Evolutionary conservation across 2,113 vertebrate genomes (phyloP), one percentile per base, ranked within the genome.

Genomic region (Progne subis): DNA sequence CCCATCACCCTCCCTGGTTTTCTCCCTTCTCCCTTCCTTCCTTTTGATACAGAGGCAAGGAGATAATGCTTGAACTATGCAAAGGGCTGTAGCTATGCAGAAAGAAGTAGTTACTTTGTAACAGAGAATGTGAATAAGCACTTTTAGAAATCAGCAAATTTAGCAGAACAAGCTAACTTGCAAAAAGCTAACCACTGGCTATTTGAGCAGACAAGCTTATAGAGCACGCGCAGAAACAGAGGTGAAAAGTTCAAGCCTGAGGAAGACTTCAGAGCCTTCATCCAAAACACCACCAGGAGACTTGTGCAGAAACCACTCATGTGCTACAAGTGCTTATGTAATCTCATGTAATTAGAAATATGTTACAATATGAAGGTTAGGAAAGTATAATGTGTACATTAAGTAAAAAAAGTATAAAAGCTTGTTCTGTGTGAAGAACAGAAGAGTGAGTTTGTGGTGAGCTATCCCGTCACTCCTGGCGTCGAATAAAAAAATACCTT

Each of bases 241-340:
- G 32, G 61, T 55, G 61, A 55, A 55, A 80, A 55, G 32, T 80
- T 80, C 61, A 80, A 18, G 9, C 19, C 32, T 0, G 9, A 46
- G 49, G 61, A 65, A 65, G 77, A 55, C 16, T 80, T 14, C 9
- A 11, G 32, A 24, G 49, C 49, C 60, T 79, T 53, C 76, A 29
- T 79, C 60, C 19, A 37, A 55, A 55, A 31, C 3, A 55, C 9
- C 12, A 19, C 15, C 31, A 4, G n/a, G n/a, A n/a, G n/a, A n/a
- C n/a, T n/a, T n/a, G n/a, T n/a, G n/a, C 31, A 4, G 39, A 44
- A 43, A 34, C 37, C 0, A 1, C 1, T 1, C 25, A 9, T 10
- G 31, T 60, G 37, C 46, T 61, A 19, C 25, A 43, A 25, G 37
- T 16, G 46, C 10, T 71, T 34, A 25, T 1, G 1, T 31, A 44